These are phyloP conservation scores for Nephrotoma flavescens DNA, from an alignment of 2,888 invertebrate species.

Conservation along the genomic window DNA sequence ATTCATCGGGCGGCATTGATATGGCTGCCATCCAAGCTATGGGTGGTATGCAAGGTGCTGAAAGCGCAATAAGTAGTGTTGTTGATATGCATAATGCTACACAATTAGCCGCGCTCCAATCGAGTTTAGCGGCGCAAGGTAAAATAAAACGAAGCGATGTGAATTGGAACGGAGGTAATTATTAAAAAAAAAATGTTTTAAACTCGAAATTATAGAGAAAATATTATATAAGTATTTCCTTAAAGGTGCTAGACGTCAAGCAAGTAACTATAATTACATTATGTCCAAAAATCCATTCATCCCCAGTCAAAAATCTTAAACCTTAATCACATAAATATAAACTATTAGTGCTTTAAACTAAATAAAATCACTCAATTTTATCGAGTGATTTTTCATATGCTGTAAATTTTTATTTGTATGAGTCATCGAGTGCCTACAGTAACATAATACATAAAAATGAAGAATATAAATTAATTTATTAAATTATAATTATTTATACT, in stretches of 20 bases:
- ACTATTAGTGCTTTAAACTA: background rate
- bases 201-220: constrained; percentile 6
- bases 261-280: constrained; percentile 9
- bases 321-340: background rate
- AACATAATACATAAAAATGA: background rate
- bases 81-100: constrained; percentile 25
- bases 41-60: constrained; percentile 8
- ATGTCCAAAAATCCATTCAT: constrained; percentile 9
- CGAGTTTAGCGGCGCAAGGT: background rate
- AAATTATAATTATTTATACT: background rate
- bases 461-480: background rate
- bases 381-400: background rate
- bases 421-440: background rate
- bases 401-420: background rate
- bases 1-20: constrained; percentile 22
- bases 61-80: constrained; percentile 24
- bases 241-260: constrained; percentile 5
- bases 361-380: background rate
- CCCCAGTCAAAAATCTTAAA: constrained; percentile 7
- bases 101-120: constrained; percentile 9
- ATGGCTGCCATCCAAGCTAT: constrained; percentile 18
- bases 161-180: background rate
- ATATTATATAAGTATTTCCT: background rate
- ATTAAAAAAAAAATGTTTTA: background rate
- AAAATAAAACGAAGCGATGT: background rate